Base-by-base conservation (phyloP, 2,888 invertebrate species). In the Chalcis sispes region DNA sequence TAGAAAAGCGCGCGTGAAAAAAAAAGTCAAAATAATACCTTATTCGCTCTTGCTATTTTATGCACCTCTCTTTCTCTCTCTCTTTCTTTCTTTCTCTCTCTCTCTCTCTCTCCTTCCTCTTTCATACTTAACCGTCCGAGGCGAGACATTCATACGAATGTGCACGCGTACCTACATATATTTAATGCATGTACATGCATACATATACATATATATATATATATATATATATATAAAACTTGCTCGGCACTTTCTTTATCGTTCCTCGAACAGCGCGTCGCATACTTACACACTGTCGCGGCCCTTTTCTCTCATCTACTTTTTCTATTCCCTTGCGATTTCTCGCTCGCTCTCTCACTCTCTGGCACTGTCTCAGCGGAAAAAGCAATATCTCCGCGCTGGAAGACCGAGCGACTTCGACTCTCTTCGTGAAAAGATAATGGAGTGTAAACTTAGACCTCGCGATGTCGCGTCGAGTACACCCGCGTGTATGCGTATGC, bases 361-460 rank as follows among this genome's bases (percentile, higher is more conserved):
- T n/a, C n/a, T n/a, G n/a, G n/a, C n/a, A n/a, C n/a, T n/a, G n/a
- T n/a, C n/a, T n/a, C n/a, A n/a, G n/a, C n/a, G n/a, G n/a, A n/a
- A n/a, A n/a, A n/a, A n/a, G n/a, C n/a, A n/a, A n/a, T n/a, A n/a
- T n/a, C n/a, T n/a, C n/a, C 48, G 48, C 18, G 46, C 18, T 36
- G 13, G 46, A 46, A 25, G 32, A 52, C 27, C 23, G 40, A 15
- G 10, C 4, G 7, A 40, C 40, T 52, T 42, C 32, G 64, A 69
- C 67, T n/a, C n/a, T n/a, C n/a, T 61, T 74, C 70, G 72, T 77
- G 77, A 77, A 77, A 75, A 69, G 66, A 71, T 77, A 72, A 77
- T 75, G 72, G 67, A 64, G 75, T 75, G 77, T 67, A 74, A 77
- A 77, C 77, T 71, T 58, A 77, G 75, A 75, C n/a, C n/a, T n/a